These are phyloP conservation scores for Xanthorhoe designata DNA, from an alignment of 2,888 invertebrate species.

Conservation along the genomic window DNA sequence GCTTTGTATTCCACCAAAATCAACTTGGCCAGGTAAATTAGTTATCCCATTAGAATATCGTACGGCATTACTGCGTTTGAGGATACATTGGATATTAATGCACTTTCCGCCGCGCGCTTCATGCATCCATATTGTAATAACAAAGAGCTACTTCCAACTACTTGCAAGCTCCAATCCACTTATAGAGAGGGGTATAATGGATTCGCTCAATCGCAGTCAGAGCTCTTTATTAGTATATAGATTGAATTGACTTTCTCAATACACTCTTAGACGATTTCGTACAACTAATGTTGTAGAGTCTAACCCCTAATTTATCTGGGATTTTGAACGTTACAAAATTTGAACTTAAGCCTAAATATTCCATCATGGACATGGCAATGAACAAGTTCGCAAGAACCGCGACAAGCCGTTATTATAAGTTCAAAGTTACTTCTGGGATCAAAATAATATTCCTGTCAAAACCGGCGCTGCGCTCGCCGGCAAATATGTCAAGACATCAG, in stretches of 20 bases:
- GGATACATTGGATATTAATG: constrained; percentile 37
- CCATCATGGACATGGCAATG: constrained; percentile 14
- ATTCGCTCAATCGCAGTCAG: constrained; percentile 27
- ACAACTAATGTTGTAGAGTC: not conserved
- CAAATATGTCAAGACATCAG: constrained; percentile 77
- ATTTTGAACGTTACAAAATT: not conserved
- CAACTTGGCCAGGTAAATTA: not conserved
- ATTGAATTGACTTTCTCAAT: constrained; percentile 3
- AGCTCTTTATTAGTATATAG: constrained; percentile 15
- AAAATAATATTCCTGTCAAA: constrained; percentile 42
- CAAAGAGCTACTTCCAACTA: constrained; percentile 35
- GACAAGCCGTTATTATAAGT: constrained; percentile 32
- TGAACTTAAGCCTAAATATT: not conserved
- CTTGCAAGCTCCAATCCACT: constrained; percentile 40
- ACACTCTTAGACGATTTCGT: not conserved
- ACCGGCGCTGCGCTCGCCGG: constrained; percentile 44
- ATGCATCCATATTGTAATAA: constrained; percentile 42
- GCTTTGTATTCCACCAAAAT: not conserved
- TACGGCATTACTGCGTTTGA: constrained; percentile 31
- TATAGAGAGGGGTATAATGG: constrained; percentile 36
- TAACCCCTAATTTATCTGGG: not conserved
- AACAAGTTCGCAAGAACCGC: constrained; percentile 17
- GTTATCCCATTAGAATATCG: constrained; percentile 28
- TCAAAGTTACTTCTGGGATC: constrained; percentile 37
- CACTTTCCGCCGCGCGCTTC: constrained; percentile 36